Conservation (phyloP, 1,140 invertebrate species). For the Drosophila bocki region DNA sequence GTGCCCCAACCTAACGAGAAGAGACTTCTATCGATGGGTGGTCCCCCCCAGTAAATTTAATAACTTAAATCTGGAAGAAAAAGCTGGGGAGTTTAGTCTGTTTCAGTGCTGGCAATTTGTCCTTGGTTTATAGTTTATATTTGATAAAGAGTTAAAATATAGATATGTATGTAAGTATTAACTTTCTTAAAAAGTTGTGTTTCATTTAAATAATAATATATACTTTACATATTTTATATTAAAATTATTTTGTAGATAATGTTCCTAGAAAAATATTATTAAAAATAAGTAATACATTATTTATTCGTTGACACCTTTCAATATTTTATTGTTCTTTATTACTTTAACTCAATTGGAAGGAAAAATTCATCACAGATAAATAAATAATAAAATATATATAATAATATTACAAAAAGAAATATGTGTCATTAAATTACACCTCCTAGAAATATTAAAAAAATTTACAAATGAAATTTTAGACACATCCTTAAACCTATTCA, state of each 20-base stretch:
- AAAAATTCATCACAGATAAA: neutral
- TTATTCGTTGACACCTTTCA: neutral
- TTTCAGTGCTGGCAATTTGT: neutral
- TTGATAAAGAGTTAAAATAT: neutral
- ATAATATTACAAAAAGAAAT: neutral
- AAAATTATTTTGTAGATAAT: neutral
- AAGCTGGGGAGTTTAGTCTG: neutral
- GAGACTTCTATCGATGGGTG: constrained; percentile 12
- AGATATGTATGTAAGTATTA: neutral
- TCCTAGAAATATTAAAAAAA: neutral
- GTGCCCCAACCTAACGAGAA: constrained; percentile 3
- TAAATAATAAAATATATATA: no score
- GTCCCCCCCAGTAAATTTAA: constrained; percentile 35
- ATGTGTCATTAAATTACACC: neutral
- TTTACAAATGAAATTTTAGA: no score
- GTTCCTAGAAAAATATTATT: neutral
- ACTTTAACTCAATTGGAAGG: neutral
- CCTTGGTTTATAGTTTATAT: neutral
- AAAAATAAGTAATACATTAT: neutral
- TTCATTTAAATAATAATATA: neutral
- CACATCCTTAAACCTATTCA: neutral
- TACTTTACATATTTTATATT: neutral
- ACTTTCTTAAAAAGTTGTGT: neutral
- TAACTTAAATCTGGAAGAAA: constrained; percentile 29
- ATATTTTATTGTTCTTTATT: neutral